Percentiles rank a stretch among this genome's conserved stretches.
phyloP scores from a whole-genome alignment of 1,140 invertebrate genomes.

The Microplitis mediator region DNA sequence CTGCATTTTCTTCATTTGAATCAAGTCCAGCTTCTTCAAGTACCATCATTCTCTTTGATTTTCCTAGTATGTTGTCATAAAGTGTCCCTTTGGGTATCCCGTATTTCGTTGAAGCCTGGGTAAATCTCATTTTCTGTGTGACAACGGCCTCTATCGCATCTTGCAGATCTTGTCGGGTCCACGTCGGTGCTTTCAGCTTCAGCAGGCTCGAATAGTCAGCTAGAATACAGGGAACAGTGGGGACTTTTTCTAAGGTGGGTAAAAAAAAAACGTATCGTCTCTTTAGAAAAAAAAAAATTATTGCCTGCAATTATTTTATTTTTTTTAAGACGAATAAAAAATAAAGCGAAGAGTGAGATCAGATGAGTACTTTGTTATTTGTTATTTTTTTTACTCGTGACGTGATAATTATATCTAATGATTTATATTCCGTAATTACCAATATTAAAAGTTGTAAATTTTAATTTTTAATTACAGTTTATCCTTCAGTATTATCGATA shows the following conservation, averaged over 20 bases:
- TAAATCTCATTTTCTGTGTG: conserved; percentile 77
- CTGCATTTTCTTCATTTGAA: conserved; percentile 68
- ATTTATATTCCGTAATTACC: too few relatives aligned
- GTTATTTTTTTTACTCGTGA: background rate
- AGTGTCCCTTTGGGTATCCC: conserved; percentile 79
- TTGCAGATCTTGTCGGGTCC: conserved; percentile 75
- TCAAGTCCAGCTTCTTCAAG: conserved; percentile 72
- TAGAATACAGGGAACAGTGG: conserved; percentile 58
- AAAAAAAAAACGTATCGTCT: background rate
- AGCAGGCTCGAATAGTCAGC: conserved; percentile 67
- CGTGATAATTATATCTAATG: background rate
- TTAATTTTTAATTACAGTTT: too few relatives aligned
- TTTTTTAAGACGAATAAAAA: background rate
- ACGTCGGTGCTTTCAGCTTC: conserved; percentile 77
- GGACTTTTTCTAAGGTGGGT: conserved; percentile 34
- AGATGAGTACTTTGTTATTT: background rate
- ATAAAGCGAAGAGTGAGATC: too few relatives aligned
- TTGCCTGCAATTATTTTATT: background rate
- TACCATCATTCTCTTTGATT: conserved; percentile 77
- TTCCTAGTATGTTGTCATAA: conserved; percentile 80
- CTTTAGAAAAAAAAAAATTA: background rate
- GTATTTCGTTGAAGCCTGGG: conserved; percentile 73
- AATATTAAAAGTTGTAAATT: too few relatives aligned
- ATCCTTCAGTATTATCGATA: too few relatives aligned
- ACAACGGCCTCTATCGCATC: conserved; percentile 78